Evolutionary conservation across 2,888 invertebrate species (phyloP), one percentile per base, ranked within the genome.

Genomic region (Eupithecia abbreviata): DNA sequence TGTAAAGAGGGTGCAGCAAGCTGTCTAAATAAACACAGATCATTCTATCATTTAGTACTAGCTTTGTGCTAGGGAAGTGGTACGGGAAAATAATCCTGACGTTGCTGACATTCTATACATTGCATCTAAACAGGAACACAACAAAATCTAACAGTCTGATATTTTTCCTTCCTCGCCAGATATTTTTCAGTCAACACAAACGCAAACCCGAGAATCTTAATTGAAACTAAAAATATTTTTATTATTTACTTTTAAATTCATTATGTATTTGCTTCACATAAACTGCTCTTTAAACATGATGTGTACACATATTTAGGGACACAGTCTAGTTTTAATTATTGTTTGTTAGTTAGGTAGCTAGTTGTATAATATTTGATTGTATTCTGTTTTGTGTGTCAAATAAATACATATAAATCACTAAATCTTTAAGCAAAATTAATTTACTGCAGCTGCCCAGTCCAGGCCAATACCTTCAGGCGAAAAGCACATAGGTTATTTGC

Each of bases 401-500:
- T 30, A 30, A 30, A 2, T 9, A 9, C 4, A 9, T 47, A 9
- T 7, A 43, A 43, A 43, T 43, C 41, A 65, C 65, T 41, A 65
- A 41, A 41, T 41, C 15, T 65, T 4, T 47, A 70, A 70, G 42
- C 12, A 49, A 75, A 30, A 72, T 49, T 78, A 73, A 62, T 75
- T 71, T 72, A 45, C 65, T 62, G 10, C 51, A 70, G 66, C 18
- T 49, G 2, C 3, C 47, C 47, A 69, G n/a, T 5, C 18, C 30
- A 47, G 30, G 4, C 45, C 15, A 15, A 30, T 66, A 6, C 42
- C 66, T 42, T 58, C 55, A 1, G 3, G 68, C 69, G 43, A 72
- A 15, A 77, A 81, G 78, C 69, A 79, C 75, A 71, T 72, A 76
- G 66, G 79, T 73, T 76, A 73, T 75, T 75, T 77, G 73, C 73